Evolutionary conservation across 2,888 invertebrate genomes (phyloP), one percentile per base, ranked within the genome.

Genomic region (Horisme vitalbata): DNA sequence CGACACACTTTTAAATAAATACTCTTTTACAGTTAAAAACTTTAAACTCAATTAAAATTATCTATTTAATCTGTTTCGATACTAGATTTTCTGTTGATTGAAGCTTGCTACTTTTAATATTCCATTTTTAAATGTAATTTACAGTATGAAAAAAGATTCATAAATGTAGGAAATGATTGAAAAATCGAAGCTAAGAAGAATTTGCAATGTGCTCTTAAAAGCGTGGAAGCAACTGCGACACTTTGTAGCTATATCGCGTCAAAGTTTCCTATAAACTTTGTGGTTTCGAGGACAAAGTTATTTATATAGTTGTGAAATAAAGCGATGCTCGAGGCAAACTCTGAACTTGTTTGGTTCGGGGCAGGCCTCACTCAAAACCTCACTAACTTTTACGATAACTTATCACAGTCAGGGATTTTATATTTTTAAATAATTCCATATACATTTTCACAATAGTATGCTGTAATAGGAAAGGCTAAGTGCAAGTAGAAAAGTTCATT

Each of bases 381-480:
- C 79, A 63, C 53, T 79, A 79, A 81, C 80, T 78, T 79, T n/a
- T 61, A 68, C 67, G 64, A 66, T 80, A 86, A 86, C 82, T 84
- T 83, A 78, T 56, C 65, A 60, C 64, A 65, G 61, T 65, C 51
- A 63, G 48, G 46, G 62, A 43, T 45, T 43, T 41, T 33, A 57
- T 39, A 6, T 18, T n/a, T n/a, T n/a, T n/a, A n/a, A 6, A 2
- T 18, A 18, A 1, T 4, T 6, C 1, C 18, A 4, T 18, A 18
- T 1, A 18, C 2, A 18, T 18, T 18, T n/a, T 1, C 18, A 18
- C 6, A 5, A 18, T 18, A 18, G 6, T 18, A 18, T 18, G 18
- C n/a, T n/a, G n/a, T n/a, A n/a, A n/a, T n/a, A n/a, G n/a, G n/a
- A n/a, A n/a, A n/a, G n/a, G n/a, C n/a, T n/a, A n/a, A n/a, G n/a